phyloP scores from a whole-genome alignment of 2,113 vertebrate species.

The Nibea coibor region DNA sequence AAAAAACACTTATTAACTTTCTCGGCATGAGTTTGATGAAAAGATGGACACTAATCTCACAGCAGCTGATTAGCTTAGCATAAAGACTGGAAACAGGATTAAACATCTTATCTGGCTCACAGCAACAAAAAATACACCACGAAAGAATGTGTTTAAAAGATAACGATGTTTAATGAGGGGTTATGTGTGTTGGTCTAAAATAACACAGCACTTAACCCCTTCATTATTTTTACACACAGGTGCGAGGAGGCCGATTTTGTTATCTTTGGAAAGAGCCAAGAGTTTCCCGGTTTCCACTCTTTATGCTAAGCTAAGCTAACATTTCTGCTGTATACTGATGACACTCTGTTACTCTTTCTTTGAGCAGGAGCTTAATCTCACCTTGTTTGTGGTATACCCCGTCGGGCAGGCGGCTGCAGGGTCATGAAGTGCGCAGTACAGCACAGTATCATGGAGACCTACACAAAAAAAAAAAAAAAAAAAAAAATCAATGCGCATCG shows the following conservation, averaged over 20 bases:
- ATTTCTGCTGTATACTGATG: not conserved
- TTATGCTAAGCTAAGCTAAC: not conserved
- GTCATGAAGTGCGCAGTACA: conserved; percentile 94
- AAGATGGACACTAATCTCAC: not conserved
- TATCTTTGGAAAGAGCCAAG: not conserved
- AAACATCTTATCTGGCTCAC: not conserved
- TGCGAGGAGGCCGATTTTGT: too few species aligned
- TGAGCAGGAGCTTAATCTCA: conserved; percentile 59
- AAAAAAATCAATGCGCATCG: not conserved
- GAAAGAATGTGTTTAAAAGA: not conserved
- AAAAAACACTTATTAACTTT: not conserved
- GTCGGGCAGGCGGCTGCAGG: conserved; percentile 83
- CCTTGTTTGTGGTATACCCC: conserved; percentile 95
- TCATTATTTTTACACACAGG: not conserved
- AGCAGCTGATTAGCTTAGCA: not conserved
- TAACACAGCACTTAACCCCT: not conserved
- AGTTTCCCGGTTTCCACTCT: not conserved
- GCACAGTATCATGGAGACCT: conserved; percentile 90
- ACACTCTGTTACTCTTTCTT: too few species aligned
- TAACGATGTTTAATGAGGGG: not conserved
- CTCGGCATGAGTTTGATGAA: not conserved
- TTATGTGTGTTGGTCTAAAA: too few species aligned
- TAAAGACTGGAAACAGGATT: not conserved
- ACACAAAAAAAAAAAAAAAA: conserved; percentile 53
- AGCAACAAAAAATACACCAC: not conserved